Base-by-base conservation (phyloP, 1,140 invertebrate species). In the Plodia interpunctella region DNA sequence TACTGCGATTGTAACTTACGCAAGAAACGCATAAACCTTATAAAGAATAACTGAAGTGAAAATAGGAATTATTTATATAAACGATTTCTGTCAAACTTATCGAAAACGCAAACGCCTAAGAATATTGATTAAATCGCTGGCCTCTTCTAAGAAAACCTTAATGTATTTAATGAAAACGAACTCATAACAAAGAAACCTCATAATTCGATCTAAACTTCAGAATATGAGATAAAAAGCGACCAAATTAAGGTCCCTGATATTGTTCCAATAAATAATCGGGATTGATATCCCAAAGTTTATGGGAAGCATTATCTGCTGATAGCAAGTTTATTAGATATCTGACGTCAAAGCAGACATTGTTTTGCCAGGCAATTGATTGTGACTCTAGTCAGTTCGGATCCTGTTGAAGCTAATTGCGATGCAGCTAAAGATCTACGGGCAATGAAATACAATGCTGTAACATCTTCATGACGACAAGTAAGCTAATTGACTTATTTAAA, bases 211-310 rank as follows among this genome's bases (percentile, higher is more conserved):
- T 2, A 44, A 44, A 44, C 38, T 44, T 10, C 38, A 32, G 30
- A 10, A 10, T 44, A 44, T 44, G n/a, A 15, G 15, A 44, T 10
- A 44, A 32, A 32, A 32, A 9, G 11, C 13, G 13, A 44, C 38
- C 38, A 44, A 44, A 44, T 44, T n/a, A 44, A n/a, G 10, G 10
- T 15, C 4, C n/a, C 38, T 15, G 38, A 53, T 21, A 25, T 25
- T 53, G n/a, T 53, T 11, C 13, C 51, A 53, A 53, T 53, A 53
- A 53, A 53, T 53, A 25, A 53, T 53, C 51, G 2, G 21, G 51
- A 53, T 53, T 53, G 20, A 53, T 52, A 52, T 53, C 19, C 13
- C 51, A 9, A 53, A 53, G 51, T 53, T 44, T 15, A 44, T 44
- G 38, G 20, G 51, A 53, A 53, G 51, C 19, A 13, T 15, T 21